Base-by-base conservation (phyloP, 1,140 invertebrate species). In the Drosophila mauritiana region DNA sequence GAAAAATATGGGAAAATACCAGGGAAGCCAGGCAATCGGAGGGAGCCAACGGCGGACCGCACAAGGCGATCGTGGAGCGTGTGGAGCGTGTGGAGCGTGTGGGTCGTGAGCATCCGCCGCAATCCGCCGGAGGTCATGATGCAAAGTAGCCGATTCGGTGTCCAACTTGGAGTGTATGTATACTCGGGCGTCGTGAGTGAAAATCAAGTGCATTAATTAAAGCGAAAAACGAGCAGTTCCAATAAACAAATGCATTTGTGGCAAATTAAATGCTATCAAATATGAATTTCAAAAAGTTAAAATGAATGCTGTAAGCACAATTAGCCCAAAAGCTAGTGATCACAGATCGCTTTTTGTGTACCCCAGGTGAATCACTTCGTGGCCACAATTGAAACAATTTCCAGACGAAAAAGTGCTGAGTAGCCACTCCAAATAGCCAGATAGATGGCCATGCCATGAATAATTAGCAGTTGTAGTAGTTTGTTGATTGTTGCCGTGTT, bases 391-490 rank as follows among this genome's bases (percentile, higher is more conserved):
- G 52, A 70, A 70, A 70, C 65, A 57, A 40, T 49, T 72, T 72
- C 20, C 36, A 57, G 43, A 4, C 36, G 12, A 55, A 70, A 67
- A 83, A 81, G 27, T 45, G 70, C 46, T 70, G 57, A 84, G 72
- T 84, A 73, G 53, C 72, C 73, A 76, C 72, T 84, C 73, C 39
- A 75, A 65, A 61, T 78, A 48, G 52, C 56, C 75, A 83, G 62
- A 61, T 72, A 72, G 68, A 58, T 78, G 68, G 52, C 61, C 75
- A 55, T 58, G 63, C 27, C 25, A 59, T 76, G 80, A 69, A 85
- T 85, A 86, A 85, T 85, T 85, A 85, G 81, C 81, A 81, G 80
- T 73, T 56, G 57, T 62, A 79, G 67, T 40, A 40, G 48, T 69
- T 53, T 48, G 48, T 69, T 53, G 48, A 67, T 67, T 46, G 62